These are phyloP conservation scores for Busseola fusca DNA, from an alignment of 2,888 invertebrate species.

Conservation along the genomic window DNA sequence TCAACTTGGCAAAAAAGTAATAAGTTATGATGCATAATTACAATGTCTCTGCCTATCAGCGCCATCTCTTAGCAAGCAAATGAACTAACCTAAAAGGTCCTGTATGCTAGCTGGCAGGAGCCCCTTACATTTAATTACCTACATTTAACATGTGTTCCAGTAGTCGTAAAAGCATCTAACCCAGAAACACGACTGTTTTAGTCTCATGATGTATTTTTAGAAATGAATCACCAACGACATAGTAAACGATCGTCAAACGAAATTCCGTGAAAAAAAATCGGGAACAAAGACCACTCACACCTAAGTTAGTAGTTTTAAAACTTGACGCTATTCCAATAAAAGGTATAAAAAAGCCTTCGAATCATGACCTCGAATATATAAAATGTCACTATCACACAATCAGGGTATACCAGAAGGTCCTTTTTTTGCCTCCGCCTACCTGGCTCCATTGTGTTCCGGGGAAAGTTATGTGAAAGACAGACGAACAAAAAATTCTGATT, in stretches of 20 bases:
- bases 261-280: conserved; percentile 46
- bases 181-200: conserved; percentile 26
- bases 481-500: conserved; percentile 80
- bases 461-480: conserved; percentile 86
- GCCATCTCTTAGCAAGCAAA: conserved; percentile 41
- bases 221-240: conserved; percentile 49
- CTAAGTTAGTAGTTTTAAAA: conserved; percentile 51
- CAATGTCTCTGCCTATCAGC: conserved; percentile 4
- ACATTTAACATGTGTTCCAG: conserved; percentile 38
- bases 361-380: conserved; percentile 78
- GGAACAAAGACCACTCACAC: conserved; percentile 54
- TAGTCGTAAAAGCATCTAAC: conserved; percentile 41
- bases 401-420: conserved; percentile 69
- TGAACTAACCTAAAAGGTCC: conserved; percentile 9
- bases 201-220: conserved; percentile 46
- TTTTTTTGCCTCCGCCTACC: conserved; percentile 81
- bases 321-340: conserved; percentile 51
- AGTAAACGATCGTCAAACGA: conserved; percentile 24
- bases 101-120: conserved; percentile 11
- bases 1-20: neutral
- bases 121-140: conserved; percentile 43
- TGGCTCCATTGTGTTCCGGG: conserved; percentile 80
- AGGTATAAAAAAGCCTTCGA: conserved; percentile 48
- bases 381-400: conserved; percentile 85
- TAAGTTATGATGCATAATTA: neutral